These are phyloP conservation scores for Hermaeophaga mercurialis DNA, from an alignment of 2,888 invertebrate species.

Conservation along the genomic window DNA sequence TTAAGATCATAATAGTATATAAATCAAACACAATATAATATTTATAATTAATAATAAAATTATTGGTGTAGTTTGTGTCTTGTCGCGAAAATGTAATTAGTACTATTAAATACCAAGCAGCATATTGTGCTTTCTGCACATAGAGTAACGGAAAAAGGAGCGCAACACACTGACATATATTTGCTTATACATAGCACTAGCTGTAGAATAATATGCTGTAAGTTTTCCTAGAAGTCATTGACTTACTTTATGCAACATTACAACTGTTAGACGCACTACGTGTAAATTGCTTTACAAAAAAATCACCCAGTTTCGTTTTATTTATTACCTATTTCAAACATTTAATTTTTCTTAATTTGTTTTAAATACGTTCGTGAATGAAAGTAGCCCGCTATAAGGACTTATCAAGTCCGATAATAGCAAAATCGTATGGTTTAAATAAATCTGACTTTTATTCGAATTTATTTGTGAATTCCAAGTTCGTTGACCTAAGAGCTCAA, in stretches of 20 bases:
- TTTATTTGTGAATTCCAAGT: too few species aligned
- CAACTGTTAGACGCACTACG: conserved; percentile 19
- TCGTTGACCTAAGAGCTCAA: too few species aligned
- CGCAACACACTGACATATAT: conserved; percentile 55
- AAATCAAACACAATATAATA: too few species aligned
- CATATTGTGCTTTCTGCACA: neutral
- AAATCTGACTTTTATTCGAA: too few species aligned
- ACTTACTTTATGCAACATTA: conserved; percentile 46
- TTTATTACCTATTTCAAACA: conserved; percentile 17
- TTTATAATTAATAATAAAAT: too few species aligned
- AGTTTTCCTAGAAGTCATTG: conserved; percentile 49
- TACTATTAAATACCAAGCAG: conserved; percentile 13
- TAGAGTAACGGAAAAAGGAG: conserved; percentile 35
- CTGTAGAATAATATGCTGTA: conserved; percentile 32
- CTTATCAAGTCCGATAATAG: too few species aligned
- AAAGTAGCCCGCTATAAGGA: too few species aligned
- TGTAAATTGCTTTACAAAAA: conserved; percentile 23
- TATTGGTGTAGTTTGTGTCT: too few species aligned
- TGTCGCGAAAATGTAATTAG: too few species aligned
- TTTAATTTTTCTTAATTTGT: neutral
- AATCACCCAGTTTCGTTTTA: conserved; percentile 18
- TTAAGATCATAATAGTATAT: too few species aligned
- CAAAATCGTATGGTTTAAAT: too few species aligned
- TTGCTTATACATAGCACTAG: conserved; percentile 43
- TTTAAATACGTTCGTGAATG: neutral